A percentile compares a stretch with the other conserved stretches of the same genome.
Conservation (phyloP, 2,888 invertebrate species). For the Melipona bicolor region DNA sequence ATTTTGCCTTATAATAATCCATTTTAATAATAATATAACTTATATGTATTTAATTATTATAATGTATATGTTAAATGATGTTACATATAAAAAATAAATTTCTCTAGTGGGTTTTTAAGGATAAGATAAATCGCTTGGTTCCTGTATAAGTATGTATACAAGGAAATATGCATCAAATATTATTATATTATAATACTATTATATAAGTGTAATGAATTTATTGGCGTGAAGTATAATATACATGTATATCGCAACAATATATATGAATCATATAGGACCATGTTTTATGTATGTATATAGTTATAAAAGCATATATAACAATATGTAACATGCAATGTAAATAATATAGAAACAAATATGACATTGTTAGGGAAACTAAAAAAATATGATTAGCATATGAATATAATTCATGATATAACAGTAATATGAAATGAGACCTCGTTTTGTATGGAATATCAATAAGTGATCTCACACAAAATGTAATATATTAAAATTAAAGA, state of each 20-base stretch:
- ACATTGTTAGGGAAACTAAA: slow-evolving; percentile 45
- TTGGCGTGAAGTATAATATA: slow-evolving; percentile 58
- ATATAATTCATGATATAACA: slow-evolving; percentile 34
- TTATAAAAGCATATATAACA: slow-evolving; percentile 53
- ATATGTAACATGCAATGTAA: slow-evolving; percentile 65
- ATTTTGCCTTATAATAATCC: background rate
- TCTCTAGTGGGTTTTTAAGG: slow-evolving; percentile 58
- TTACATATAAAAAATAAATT: background rate
- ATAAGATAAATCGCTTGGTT: slow-evolving; percentile 39
- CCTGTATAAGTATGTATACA: slow-evolving; percentile 27
- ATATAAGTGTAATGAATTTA: slow-evolving; percentile 41
- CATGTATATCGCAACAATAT: slow-evolving; percentile 79
- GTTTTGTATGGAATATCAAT: slow-evolving; percentile 76
- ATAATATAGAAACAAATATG: slow-evolving; percentile 66
- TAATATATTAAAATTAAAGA: slow-evolving; percentile 60
- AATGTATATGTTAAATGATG: background rate
- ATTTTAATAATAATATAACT: background rate
- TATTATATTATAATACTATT: slow-evolving; percentile 44
- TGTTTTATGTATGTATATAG: slow-evolving; percentile 79
- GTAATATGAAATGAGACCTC: slow-evolving; percentile 70
- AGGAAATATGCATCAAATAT: slow-evolving; percentile 31
- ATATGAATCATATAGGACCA: slow-evolving; percentile 82
- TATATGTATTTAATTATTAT: background rate
- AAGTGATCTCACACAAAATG: slow-evolving; percentile 46
- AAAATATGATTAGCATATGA: slow-evolving; percentile 50